Conservation (phyloP, 2,797 vertebrate species). For the Esox lucius region DNA sequence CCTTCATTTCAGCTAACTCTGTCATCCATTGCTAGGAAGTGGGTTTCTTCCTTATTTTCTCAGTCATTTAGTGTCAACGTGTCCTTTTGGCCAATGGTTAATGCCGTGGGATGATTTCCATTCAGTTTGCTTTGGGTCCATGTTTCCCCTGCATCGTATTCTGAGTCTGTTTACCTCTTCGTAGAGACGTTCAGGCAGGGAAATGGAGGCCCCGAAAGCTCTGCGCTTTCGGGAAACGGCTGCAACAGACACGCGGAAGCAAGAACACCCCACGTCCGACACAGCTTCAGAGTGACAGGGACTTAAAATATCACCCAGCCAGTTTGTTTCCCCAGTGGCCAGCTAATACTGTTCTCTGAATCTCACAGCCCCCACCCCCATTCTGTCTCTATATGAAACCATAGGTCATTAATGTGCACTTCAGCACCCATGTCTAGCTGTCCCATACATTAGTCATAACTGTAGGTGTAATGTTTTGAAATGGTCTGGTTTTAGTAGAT, state of each 20-base stretch:
- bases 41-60: not conserved
- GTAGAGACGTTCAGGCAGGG: not conserved
- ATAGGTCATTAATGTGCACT: not conserved
- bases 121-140: not conserved
- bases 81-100: not conserved
- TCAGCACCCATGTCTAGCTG: not conserved
- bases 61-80: not conserved
- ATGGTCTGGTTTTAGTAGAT: not conserved
- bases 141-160: not conserved
- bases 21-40: no score
- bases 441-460: not conserved
- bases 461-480: not conserved
- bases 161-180: not conserved
- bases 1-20: not conserved
- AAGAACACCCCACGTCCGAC: not conserved
- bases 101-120: not conserved
- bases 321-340: not conserved
- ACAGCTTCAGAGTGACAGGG: not conserved
- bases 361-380: not conserved
- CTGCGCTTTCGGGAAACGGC: not conserved
- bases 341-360: not conserved
- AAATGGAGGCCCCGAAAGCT: not conserved
- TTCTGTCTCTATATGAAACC: not conserved
- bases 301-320: not conserved
- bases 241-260: conserved; percentile 14